Evolutionary conservation across 2,113 vertebrate genomes (phyloP).

Genomic region (Hemiprocne comata): DNA sequence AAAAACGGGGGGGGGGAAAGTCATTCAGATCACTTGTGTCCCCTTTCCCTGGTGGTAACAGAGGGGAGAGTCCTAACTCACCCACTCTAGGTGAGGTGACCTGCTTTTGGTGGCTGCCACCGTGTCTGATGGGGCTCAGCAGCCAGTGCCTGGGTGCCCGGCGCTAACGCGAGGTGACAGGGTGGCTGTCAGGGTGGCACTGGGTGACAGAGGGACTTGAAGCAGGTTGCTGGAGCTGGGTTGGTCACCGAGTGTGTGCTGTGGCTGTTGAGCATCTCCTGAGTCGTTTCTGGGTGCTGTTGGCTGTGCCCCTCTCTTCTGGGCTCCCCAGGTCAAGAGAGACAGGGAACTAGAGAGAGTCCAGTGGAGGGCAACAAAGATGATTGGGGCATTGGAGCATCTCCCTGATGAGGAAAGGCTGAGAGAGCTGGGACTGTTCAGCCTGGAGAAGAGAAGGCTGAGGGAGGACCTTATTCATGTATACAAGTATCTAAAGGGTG

Average conservation of each 20-base stretch:
- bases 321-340: too few species aligned
- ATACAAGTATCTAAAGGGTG: too few species aligned
- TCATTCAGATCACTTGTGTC: rapidly evolving
- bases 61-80: background rate
- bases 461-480: too few species aligned
- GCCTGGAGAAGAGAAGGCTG: too few species aligned
- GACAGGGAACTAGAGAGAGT: too few species aligned
- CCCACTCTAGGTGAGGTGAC: rapidly evolving
- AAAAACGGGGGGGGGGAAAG: background rate
- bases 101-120: background rate
- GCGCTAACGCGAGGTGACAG: background rate
- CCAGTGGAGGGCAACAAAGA: too few species aligned
- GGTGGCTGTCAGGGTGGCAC: rapidly evolving
- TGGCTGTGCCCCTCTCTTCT: background rate
- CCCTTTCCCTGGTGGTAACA: rapidly evolving
- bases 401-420: too few species aligned
- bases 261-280: rapidly evolving
- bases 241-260: rapidly evolving
- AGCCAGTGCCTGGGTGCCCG: rapidly evolving
- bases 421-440: too few species aligned
- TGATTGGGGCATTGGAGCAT: too few species aligned
- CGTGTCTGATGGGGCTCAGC: rapidly evolving
- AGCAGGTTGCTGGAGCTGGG: background rate
- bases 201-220: rapidly evolving
- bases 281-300: background rate